A percentile compares a stretch with the other conserved stretches of the same genome.
Conservation (phyloP, 2,888 invertebrate species). For the Scotopteryx bipunctaria region DNA sequence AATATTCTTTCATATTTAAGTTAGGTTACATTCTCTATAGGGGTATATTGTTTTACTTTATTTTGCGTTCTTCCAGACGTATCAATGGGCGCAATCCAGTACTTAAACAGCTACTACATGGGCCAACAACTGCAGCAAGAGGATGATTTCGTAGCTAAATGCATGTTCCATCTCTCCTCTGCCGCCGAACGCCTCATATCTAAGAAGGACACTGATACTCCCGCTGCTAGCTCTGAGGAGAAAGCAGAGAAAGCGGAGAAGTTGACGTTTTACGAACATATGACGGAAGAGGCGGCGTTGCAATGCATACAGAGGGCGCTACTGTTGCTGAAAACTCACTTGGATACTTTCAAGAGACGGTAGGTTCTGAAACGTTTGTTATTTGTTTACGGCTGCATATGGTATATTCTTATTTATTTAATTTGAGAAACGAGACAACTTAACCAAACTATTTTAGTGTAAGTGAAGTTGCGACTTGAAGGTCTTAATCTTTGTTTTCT, state of each 20-base stretch:
- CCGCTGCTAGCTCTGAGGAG: constrained; percentile 39
- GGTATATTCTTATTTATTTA: too few species aligned
- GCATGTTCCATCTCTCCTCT: constrained; percentile 95
- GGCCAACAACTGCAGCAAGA: constrained; percentile 95
- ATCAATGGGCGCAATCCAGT: constrained; percentile 96
- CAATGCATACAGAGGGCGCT: constrained; percentile 95
- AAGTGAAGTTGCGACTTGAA: too few species aligned
- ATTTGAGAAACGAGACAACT: too few species aligned
- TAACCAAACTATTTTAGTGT: too few species aligned
- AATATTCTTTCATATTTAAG: too few species aligned
- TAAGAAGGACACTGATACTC: constrained; percentile 57
- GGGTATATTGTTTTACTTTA: too few species aligned
- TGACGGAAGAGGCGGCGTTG: constrained; percentile 90
- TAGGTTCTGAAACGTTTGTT: constrained; percentile 44
- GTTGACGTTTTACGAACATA: constrained; percentile 75
- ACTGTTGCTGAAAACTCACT: constrained; percentile 93
- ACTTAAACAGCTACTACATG: constrained; percentile 97
- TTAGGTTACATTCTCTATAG: background rate
- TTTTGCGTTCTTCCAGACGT: too few species aligned
- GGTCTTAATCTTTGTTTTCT: too few species aligned
- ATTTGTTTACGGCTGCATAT: too few species aligned
- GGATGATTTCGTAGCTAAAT: constrained; percentile 95
- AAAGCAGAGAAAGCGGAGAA: constrained; percentile 69
- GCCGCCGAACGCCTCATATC: constrained; percentile 88
- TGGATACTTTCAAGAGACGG: constrained; percentile 95